Evolutionary conservation across 2,888 invertebrate genomes (phyloP), one percentile per base, ranked within the genome.

Genomic region (Sabatieria punctata): DNA sequence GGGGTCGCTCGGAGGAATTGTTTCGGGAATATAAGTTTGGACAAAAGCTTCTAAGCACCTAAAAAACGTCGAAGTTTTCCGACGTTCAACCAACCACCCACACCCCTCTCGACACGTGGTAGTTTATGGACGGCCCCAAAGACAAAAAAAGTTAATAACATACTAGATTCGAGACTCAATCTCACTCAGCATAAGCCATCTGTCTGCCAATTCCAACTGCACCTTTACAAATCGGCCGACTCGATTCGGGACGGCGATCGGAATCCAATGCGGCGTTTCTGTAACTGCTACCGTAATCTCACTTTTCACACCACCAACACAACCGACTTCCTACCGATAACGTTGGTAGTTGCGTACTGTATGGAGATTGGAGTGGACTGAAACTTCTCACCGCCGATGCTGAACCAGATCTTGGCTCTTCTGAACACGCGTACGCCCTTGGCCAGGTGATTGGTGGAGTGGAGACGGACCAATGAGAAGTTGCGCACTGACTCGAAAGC

Each of bases 111-210:
- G 43, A 85, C 77, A 41, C 80, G 74, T 60, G 82, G 79, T 61
- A 82, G 80, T 30, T 86, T 85, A 19, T 85, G 74, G 48, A 85
- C 79, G 61, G 76, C 75, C 64, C 86, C 85, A 69, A 89, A 88
- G 66, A 85, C 83, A 71, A 88, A 85, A 2, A 77, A n/a, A n/a
- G n/a, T n/a, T n/a, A 73, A 38, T 37, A n/a, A 50, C 71, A 68
- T 69, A 83, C 83, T 78, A 58, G 85, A 85, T 58, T 80, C 79
- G 88, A 66, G 88, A 88, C 47, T 80, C 77, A 52, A 88, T 75
- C 70, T 89, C 88, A 68, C 85, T 85, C 61, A 89, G 76, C 70
- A 88, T 78, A 56, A 88, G 78, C 86, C 88, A 88, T 46, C 78
- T 74, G 18, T 81, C 76, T 2, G 82, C 79, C 65, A 85, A 86